Percentiles rank a stretch among this genome's conserved stretches.
Evolutionary conservation across 1,140 invertebrate species (phyloP).

Genomic region (Magallana angulata): DNA sequence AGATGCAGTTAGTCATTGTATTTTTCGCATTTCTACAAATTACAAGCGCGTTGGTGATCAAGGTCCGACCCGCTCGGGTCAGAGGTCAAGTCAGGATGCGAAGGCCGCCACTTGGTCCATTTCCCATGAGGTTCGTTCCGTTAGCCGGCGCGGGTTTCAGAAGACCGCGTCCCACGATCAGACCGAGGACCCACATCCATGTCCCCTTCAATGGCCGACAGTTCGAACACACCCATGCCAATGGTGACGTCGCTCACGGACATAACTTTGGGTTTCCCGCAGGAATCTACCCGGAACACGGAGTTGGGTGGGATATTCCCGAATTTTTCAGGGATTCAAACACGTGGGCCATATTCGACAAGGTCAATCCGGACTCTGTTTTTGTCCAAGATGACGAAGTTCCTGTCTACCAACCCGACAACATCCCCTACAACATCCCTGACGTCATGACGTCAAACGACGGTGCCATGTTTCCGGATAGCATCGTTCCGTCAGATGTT

Average conservation of each 20-base stretch:
- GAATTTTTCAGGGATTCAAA: constrained; percentile 19
- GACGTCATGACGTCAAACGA: not conserved
- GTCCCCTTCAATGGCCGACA: constrained; percentile 1
- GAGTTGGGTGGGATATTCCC: not conserved
- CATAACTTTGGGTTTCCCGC: not conserved
- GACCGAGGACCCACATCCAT: not conserved
- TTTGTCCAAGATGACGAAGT: not conserved
- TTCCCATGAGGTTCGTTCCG: constrained; percentile 2
- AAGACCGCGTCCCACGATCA: not conserved
- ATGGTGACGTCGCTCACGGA: not conserved
- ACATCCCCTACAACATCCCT: not conserved
- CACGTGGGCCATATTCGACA: constrained; percentile 17
- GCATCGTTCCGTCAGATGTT: not conserved
- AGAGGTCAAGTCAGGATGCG: not conserved
- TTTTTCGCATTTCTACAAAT: not conserved
- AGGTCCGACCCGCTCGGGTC: not conserved
- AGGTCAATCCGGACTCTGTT: constrained; percentile 38
- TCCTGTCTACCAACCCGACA: not conserved
- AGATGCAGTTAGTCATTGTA: not conserved
- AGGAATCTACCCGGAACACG: constrained; percentile 1
- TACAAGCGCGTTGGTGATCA: not conserved
- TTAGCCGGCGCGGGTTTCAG: not conserved
- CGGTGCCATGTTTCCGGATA: constrained; percentile 12
- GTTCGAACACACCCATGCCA: constrained; percentile 27
- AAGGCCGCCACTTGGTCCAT: not conserved